These are phyloP conservation scores for Heteronetta atricapilla DNA, from an alignment of 2,113 vertebrate species.

Conservation along the genomic window DNA sequence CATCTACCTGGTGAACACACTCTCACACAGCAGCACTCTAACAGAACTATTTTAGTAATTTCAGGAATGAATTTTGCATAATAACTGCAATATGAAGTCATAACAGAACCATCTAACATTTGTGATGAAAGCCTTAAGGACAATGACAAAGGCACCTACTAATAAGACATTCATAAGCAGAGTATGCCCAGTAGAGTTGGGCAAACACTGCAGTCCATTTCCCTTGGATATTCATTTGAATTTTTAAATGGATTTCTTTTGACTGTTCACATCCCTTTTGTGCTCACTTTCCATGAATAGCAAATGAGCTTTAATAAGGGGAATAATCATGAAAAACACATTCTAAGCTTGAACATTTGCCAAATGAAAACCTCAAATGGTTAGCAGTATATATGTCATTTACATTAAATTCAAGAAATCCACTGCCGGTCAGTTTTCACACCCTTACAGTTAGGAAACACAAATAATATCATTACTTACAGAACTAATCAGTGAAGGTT, in stretches of 20 bases:
- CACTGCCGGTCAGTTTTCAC: slow-evolving; percentile 18
- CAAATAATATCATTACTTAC: not conserved
- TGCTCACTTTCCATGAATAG: slow-evolving; percentile 54
- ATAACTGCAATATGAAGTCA: not conserved
- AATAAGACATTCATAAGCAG: not conserved
- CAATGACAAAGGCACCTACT: slow-evolving; percentile 45
- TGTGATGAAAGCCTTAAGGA: slow-evolving; percentile 40
- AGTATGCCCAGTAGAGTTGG: slow-evolving; percentile 12
- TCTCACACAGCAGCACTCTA: not conserved
- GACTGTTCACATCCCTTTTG: slow-evolving; percentile 50
- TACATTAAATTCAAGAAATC: not conserved
- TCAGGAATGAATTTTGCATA: slow-evolving; percentile 10
- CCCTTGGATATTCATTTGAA: slow-evolving; percentile 50
- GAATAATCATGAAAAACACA: slow-evolving; percentile 67
- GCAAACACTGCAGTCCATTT: slow-evolving; percentile 28
- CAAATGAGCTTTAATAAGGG: slow-evolving; percentile 61
- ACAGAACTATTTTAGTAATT: not conserved
- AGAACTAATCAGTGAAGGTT: not conserved
- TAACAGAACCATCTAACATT: not conserved
- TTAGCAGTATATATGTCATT: not conserved
- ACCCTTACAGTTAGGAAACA: not conserved
- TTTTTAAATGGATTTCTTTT: slow-evolving; percentile 52
- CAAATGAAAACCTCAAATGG: slow-evolving; percentile 33
- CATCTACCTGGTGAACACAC: not conserved
- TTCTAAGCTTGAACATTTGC: slow-evolving; percentile 62